phyloP scores from a whole-genome alignment of 2,888 invertebrate genomes.

The Drosophila vallismaia region DNA sequence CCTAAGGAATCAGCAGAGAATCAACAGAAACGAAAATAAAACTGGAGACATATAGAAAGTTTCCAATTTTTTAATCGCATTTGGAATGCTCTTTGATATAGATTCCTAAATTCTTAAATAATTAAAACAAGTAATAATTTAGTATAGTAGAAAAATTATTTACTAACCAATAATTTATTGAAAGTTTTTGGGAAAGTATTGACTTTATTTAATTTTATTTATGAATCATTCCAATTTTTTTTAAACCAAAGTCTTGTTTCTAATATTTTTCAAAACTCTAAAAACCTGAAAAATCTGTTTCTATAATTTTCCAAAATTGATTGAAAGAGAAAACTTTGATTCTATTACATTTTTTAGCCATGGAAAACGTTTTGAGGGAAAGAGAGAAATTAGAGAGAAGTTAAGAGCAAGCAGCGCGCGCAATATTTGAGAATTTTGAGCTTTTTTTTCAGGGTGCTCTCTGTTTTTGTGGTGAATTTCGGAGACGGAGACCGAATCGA shows the following conservation, averaged over 20 bases:
- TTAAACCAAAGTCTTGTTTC: too few species aligned
- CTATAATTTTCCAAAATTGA: background rate
- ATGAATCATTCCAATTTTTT: too few species aligned
- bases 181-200: too few species aligned
- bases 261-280: too few species aligned
- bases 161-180: too few species aligned
- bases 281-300: too few species aligned
- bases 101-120: background rate
- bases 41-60: background rate
- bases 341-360: constrained; percentile 2
- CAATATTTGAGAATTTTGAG: constrained; percentile 41
- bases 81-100: background rate
- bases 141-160: too few species aligned
- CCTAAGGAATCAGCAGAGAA: constrained; percentile 34
- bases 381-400: constrained; percentile 15
- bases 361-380: background rate
- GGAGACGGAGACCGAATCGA: constrained; percentile 22
- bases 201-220: too few species aligned
- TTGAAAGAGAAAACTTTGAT: background rate
- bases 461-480: constrained; percentile 77
- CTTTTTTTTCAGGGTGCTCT: constrained; percentile 51
- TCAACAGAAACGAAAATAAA: constrained; percentile 49
- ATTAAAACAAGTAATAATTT: too few species aligned
- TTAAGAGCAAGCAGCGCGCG: constrained; percentile 35
- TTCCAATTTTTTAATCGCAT: background rate